Evolutionary conservation across 1,140 invertebrate genomes (phyloP).

Genomic region (Drosophila trapezifrons): DNA sequence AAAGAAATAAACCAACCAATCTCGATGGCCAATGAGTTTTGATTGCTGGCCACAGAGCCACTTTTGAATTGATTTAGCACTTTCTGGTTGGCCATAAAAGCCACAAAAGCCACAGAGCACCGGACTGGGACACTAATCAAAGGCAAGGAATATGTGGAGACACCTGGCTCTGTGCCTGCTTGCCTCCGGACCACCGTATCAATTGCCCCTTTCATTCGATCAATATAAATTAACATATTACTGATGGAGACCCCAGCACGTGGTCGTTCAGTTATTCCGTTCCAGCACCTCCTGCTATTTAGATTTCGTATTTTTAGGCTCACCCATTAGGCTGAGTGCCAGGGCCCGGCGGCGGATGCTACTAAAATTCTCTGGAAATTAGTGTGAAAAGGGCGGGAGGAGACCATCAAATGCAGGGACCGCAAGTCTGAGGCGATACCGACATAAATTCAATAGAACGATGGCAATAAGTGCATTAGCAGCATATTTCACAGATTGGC

Average conservation of each 20-base stretch:
- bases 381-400: slow-evolving; percentile 18
- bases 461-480: slow-evolving; percentile 81
- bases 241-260: no score
- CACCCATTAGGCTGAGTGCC: slow-evolving; percentile 68
- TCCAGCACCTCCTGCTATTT: background rate
- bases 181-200: background rate
- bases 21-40: slow-evolving; percentile 23
- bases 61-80: slow-evolving; percentile 69
- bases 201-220: background rate
- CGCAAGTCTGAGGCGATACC: slow-evolving; percentile 59
- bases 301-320: background rate
- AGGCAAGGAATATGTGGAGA: slow-evolving; percentile 8
- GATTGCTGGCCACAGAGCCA: slow-evolving; percentile 29
- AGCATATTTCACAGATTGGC: slow-evolving; percentile 83
- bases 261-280: no score
- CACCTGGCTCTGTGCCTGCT: background rate
- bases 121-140: slow-evolving; percentile 9
- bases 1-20: slow-evolving; percentile 17
- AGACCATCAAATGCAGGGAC: slow-evolving; percentile 50
- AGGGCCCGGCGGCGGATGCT: slow-evolving; percentile 20
- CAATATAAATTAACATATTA: background rate
- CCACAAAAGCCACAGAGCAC: slow-evolving; percentile 31
- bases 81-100: slow-evolving; percentile 31
- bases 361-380: slow-evolving; percentile 61
- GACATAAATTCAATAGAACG: slow-evolving; percentile 79